phyloP scores from a whole-genome alignment of 2,888 invertebrate species.

The Galerucella nymphaeae region DNA sequence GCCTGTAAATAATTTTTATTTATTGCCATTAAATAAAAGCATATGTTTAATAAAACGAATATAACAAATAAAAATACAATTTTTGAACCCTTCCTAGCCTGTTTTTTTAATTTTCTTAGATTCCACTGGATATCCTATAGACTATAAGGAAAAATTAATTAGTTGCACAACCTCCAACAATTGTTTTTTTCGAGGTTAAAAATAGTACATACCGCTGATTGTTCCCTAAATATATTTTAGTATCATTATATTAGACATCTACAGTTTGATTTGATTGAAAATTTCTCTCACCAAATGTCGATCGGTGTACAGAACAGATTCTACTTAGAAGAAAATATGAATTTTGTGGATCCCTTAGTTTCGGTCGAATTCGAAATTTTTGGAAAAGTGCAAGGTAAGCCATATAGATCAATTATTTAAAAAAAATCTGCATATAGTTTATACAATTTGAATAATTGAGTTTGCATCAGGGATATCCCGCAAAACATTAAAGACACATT shows the following conservation, averaged over 20 bases:
- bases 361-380: slow-evolving; percentile 92
- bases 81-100: not conserved
- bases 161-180: slow-evolving; percentile 19
- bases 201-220: slow-evolving; percentile 37
- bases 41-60: not conserved
- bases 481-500: too few relatives aligned
- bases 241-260: slow-evolving; percentile 27
- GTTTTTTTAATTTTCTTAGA: not conserved
- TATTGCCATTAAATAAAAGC: not conserved
- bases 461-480: too few relatives aligned
- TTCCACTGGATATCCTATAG: not conserved
- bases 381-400: slow-evolving; percentile 90
- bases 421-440: not conserved
- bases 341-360: slow-evolving; percentile 70
- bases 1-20: not conserved
- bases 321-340: slow-evolving; percentile 35
- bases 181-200: slow-evolving; percentile 41
- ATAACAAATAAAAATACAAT: too few relatives aligned
- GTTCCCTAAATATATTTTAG: slow-evolving; percentile 25
- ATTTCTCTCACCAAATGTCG: slow-evolving; percentile 17
- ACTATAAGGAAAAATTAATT: slow-evolving; percentile 12
- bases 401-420: slow-evolving; percentile 11
- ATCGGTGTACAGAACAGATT: slow-evolving; percentile 3
- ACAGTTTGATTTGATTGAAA: slow-evolving; percentile 36
- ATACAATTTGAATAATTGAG: too few relatives aligned